These are phyloP conservation scores for Cheumatopsyche charites DNA, from an alignment of 1,140 invertebrate species.

Conservation along the genomic window DNA sequence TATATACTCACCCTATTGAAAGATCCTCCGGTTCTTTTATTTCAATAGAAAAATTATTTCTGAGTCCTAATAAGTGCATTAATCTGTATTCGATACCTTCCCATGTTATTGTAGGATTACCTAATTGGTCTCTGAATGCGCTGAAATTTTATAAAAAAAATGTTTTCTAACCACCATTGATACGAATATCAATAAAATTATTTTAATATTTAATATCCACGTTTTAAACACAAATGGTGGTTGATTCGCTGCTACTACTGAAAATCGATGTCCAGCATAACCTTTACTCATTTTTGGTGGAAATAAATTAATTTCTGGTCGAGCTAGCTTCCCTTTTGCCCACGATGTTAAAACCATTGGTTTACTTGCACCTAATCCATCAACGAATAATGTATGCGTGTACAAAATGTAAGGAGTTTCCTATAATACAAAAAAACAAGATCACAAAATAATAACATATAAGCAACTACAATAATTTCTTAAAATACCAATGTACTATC, in stretches of 20 bases:
- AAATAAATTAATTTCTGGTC: conserved; percentile 67
- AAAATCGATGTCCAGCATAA: conserved; percentile 73
- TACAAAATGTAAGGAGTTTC: conserved; percentile 71
- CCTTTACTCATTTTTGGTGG: conserved; percentile 69
- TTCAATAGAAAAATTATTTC: conserved; percentile 73
- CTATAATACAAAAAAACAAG: conserved; percentile 52
- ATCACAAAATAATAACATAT: conserved; percentile 1
- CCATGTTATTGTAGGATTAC: conserved; percentile 62
- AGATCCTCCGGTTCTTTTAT: conserved; percentile 64
- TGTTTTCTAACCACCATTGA: neutral
- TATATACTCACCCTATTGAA: conserved; percentile 57
- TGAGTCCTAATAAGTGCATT: conserved; percentile 63
- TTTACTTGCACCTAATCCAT: conserved; percentile 69
- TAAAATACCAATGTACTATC: conserved; percentile 49
- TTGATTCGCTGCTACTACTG: conserved; percentile 68
- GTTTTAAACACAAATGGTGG: conserved; percentile 73
- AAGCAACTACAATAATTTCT: no score
- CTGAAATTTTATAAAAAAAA: conserved; percentile 43
- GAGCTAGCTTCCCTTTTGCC: conserved; percentile 66
- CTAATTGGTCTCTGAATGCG: conserved; percentile 51
- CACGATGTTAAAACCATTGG: conserved; percentile 70
- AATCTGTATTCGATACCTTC: conserved; percentile 73
- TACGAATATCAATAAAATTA: neutral
- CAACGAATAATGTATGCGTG: conserved; percentile 71
- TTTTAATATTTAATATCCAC: conserved; percentile 55